Evolutionary conservation across 2,797 vertebrate genomes (phyloP).

Genomic region (Esox masquinongy): DNA sequence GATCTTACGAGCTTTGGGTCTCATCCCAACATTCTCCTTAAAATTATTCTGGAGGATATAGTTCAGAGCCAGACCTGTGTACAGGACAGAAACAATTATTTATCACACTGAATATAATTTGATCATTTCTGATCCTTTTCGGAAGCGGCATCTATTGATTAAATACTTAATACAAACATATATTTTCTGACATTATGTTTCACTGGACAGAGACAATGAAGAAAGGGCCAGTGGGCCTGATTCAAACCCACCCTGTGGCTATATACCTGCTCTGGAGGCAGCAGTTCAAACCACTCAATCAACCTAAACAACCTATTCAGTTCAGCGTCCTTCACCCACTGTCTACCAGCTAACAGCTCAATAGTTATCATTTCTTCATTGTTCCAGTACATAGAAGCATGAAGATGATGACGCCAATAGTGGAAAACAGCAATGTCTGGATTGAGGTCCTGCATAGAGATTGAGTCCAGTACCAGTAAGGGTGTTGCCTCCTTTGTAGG

Average conservation of each 20-base stretch:
- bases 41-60: slow-evolving; percentile 94
- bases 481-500: slow-evolving; percentile 99
- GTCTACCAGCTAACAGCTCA: neutral
- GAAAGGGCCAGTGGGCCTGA: too few species aligned
- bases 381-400: neutral
- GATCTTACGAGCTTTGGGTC: slow-evolving; percentile 88
- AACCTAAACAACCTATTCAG: neutral
- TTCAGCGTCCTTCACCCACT: neutral
- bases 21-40: slow-evolving; percentile 86
- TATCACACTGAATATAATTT: neutral
- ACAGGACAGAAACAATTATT: neutral
- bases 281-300: too few species aligned
- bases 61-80: slow-evolving; percentile 89
- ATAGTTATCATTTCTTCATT: neutral
- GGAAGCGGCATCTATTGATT: neutral
- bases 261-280: too few species aligned
- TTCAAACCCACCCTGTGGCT: too few species aligned
- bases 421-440: neutral
- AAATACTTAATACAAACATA: neutral
- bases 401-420: neutral
- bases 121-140: neutral
- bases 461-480: slow-evolving; percentile 83
- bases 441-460: neutral
- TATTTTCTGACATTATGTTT: too few species aligned
- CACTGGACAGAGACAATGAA: too few species aligned